These are phyloP conservation scores for Euclidia mi DNA, from an alignment of 2,888 invertebrate species.

Conservation along the genomic window DNA sequence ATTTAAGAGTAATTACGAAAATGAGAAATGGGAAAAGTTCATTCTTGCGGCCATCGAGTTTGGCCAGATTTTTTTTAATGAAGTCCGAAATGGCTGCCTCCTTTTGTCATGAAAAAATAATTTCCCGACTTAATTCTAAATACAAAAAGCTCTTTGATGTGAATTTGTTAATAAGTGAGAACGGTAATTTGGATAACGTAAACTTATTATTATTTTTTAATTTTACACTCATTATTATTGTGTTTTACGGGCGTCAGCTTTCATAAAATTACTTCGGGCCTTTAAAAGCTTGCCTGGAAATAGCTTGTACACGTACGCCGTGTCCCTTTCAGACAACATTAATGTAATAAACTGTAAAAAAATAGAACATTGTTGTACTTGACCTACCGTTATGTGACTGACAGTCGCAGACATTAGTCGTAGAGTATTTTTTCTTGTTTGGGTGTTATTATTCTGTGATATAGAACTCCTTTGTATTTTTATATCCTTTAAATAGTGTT, in stretches of 20 bases:
- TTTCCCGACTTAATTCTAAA: slow-evolving; percentile 64
- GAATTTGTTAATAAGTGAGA: slow-evolving; percentile 55
- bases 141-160: slow-evolving; percentile 60
- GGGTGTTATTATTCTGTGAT: no score
- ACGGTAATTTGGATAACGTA: slow-evolving; percentile 43
- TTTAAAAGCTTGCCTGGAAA: no score
- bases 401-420: no score
- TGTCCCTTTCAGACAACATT: no score
- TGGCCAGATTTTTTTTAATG: slow-evolving; percentile 77
- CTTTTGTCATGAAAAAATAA: slow-evolving; percentile 74
- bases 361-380: no score
- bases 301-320: no score
- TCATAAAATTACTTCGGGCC: neutral
- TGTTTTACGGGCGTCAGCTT: slow-evolving; percentile 8
- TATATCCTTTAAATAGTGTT: no score
- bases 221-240: slow-evolving; percentile 8
- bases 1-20: slow-evolving; percentile 82
- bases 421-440: no score
- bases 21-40: slow-evolving; percentile 86
- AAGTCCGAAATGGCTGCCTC: slow-evolving; percentile 72
- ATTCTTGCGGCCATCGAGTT: slow-evolving; percentile 74
- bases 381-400: no score
- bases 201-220: slow-evolving; percentile 20
- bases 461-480: no score
- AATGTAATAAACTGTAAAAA: no score